Conservation (phyloP, 2,888 invertebrate species). For the Agriopis leucophaearia region DNA sequence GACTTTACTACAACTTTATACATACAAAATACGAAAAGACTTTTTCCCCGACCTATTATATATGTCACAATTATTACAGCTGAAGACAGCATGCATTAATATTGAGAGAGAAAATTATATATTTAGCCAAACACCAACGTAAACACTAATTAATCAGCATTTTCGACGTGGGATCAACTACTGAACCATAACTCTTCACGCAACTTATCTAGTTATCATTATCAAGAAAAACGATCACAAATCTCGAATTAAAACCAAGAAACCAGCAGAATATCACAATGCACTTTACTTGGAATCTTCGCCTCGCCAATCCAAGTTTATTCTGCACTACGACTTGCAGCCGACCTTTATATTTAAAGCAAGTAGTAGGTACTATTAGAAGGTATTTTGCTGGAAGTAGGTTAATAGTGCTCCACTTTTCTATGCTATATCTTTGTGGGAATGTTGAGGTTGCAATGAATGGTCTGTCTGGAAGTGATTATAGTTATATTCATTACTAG, state of each 20-base stretch:
- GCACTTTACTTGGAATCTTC: constrained; percentile 60
- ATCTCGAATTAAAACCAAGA: constrained; percentile 10
- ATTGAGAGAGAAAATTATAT: too few species aligned
- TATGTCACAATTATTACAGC: too few species aligned
- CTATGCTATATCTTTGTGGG: constrained; percentile 22
- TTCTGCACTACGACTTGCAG: constrained; percentile 55
- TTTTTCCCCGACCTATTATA: too few species aligned
- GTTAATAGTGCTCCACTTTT: constrained; percentile 42
- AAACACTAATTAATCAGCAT: too few species aligned
- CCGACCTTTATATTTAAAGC: constrained; percentile 60
- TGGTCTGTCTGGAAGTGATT: neutral
- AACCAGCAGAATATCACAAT: constrained; percentile 30
- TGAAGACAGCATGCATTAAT: too few species aligned
- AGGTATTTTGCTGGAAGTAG: constrained; percentile 48
- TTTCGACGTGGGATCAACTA: too few species aligned
- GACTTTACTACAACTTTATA: too few species aligned
- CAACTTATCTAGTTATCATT: too few species aligned
- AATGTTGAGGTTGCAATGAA: constrained; percentile 18
- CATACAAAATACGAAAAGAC: too few species aligned
- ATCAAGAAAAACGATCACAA: neutral
- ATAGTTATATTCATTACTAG: neutral
- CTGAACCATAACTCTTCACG: too few species aligned
- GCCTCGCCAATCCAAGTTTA: constrained; percentile 64
- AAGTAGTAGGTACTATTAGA: constrained; percentile 11
- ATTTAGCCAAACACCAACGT: too few species aligned